Base-by-base conservation (phyloP, 2,888 invertebrate species). In the Ormyrus rosae region DNA sequence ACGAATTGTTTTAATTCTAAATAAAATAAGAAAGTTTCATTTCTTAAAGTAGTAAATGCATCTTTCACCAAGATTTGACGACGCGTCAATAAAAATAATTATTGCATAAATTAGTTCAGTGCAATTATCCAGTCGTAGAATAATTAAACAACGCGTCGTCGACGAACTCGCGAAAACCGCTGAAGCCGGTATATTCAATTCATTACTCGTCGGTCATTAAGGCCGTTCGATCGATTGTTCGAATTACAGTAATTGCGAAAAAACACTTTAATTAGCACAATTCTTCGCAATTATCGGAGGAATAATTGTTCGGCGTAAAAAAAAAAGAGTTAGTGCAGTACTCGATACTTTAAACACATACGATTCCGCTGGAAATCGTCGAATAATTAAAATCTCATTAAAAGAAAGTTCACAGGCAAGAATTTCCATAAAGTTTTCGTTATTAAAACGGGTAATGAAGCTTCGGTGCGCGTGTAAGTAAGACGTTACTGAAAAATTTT, bases 211-310 rank as follows among this genome's bases (percentile, higher is more conserved):
- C 64, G 67, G 61, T 81, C 68, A 76, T 79, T 72, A 76, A 34
- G 76, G 19, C 34, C 34, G 68, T 64, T 68, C 76, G 60, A 81
- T 79, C 81, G 79, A 79, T 79, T 65, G 64, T 67, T 55, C 61
- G 56, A 34, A 81, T 76, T 67, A 78, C 81, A 65, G 81, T 79
- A 78, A 81, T 81, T 79, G 69, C 63, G 53, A 76, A 73, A 79
- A 69, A 67, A 79, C 64, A 69, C 48, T 75, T 78, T 75, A 63
- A 78, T 81, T 78, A 73, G 64, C 50, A 63, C 71, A 45, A 76
- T 72, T 76, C 74, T 48, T 34, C 6, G 64, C 72, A 78, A 78
- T 78, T 75, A 61, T 53, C 34, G 48, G 51, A 51, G 55, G 19
- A 61, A 56, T 74, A 64, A 75, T 72, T 79, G 69, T 75, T 73